Evolutionary conservation across 2,888 invertebrate species (phyloP).

Genomic region (Endotricha flammealis): DNA sequence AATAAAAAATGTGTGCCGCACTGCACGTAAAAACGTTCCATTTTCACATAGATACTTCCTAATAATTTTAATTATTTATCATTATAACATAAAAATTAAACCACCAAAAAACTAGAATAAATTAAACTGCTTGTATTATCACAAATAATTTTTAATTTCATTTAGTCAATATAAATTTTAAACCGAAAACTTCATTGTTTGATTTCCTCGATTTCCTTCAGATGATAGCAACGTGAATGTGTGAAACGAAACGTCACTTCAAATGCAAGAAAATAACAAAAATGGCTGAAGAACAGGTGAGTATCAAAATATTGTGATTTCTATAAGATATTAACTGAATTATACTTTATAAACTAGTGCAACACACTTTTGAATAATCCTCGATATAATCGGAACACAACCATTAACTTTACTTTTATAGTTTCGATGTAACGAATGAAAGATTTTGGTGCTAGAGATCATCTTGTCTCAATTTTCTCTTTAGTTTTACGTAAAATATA

Average conservation of each 20-base stretch:
- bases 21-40: no score
- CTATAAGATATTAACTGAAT: constrained; percentile 55
- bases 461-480: constrained; percentile 11
- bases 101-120: no score
- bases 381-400: neutral
- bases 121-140: no score
- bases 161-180: no score
- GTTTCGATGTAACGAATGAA: constrained; percentile 5
- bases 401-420: neutral
- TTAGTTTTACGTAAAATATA: constrained; percentile 8
- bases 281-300: constrained; percentile 90
- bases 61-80: no score
- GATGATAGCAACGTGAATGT: constrained; percentile 15
- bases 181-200: no score
- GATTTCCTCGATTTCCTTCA: neutral
- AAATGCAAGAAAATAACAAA: constrained; percentile 79
- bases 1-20: no score
- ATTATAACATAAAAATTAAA: no score
- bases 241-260: constrained; percentile 54
- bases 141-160: no score
- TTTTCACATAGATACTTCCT: no score
- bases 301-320: constrained; percentile 72
- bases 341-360: constrained; percentile 17
- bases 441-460: constrained; percentile 10
- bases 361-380: constrained; percentile 3